These are phyloP conservation scores for Alentia gelatinosa DNA, from an alignment of 2,888 invertebrate species.

Conservation along the genomic window DNA sequence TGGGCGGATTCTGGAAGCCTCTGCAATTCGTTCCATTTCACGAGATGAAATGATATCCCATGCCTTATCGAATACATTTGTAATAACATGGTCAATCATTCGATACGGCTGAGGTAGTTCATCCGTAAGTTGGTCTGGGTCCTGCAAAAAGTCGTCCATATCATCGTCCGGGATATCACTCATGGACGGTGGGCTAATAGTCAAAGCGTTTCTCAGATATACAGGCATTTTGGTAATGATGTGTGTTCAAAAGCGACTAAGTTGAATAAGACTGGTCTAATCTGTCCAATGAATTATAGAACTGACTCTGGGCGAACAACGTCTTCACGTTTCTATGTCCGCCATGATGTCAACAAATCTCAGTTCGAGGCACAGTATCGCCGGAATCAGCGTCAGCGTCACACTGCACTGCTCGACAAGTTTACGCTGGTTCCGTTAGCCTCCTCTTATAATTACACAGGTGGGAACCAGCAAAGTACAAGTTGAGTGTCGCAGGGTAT, in stretches of 20 bases:
- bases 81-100: conserved; percentile 76
- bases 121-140: conserved; percentile 76
- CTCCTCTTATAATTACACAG: background rate
- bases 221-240: conserved; percentile 70
- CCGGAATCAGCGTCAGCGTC: background rate
- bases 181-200: conserved; percentile 74
- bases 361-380: conserved; percentile 51
- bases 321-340: conserved; percentile 63
- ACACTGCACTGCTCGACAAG: background rate
- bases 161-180: conserved; percentile 61
- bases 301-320: too few species aligned
- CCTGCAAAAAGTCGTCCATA: conserved; percentile 75
- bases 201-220: conserved; percentile 73
- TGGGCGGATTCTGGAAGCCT: conserved; percentile 70
- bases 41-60: conserved; percentile 73
- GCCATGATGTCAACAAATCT: conserved; percentile 65
- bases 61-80: conserved; percentile 72
- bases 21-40: conserved; percentile 69
- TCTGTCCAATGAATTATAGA: too few species aligned
- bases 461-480: too few species aligned
- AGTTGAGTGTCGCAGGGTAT: too few species aligned
- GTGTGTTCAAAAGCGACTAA: background rate
- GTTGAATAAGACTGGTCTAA: background rate
- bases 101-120: conserved; percentile 78
- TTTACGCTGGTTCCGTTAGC: background rate